Conservation (phyloP, 2,797 vertebrate genomes). For the Aldrovandia affinis region DNA sequence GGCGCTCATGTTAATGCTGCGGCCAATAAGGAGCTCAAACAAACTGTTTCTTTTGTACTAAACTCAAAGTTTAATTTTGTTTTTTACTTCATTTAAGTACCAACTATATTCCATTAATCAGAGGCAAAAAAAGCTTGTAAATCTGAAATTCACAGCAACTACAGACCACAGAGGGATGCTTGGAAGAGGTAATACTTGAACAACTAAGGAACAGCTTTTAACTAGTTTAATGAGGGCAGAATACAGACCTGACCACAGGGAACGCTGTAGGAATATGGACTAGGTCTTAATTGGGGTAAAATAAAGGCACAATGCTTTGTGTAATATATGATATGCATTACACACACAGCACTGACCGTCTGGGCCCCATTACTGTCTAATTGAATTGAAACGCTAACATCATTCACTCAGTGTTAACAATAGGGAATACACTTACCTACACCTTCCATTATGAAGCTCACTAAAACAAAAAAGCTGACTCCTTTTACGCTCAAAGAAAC, state of each 20-base stretch:
- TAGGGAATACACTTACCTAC: not conserved
- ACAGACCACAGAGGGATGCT: not conserved
- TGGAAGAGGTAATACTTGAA: not conserved
- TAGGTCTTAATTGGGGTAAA: constrained; percentile 1
- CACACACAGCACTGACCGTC: not conserved
- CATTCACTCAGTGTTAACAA: constrained; percentile 1
- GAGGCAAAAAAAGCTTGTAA: not conserved
- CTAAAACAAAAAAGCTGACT: constrained; percentile 3
- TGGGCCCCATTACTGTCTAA: constrained; percentile 18
- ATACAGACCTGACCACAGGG: not conserved
- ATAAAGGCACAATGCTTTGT: not conserved
- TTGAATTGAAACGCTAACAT: constrained; percentile 21
- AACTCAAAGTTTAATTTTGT: not conserved
- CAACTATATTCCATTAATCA: not conserved
- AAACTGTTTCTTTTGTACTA: not conserved
- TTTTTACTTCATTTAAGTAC: not conserved
- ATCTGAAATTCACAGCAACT: not conserved
- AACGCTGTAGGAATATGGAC: not conserved
- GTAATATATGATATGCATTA: not conserved
- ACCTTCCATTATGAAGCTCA: constrained; percentile 7
- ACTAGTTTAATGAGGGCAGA: not conserved
- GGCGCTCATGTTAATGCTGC: too few species aligned
- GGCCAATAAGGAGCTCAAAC: too few species aligned
- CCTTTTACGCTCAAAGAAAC: not conserved
- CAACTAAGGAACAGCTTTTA: not conserved